A percentile compares a stretch with the other conserved stretches of the same genome.
Conservation (phyloP, 2,888 invertebrate species). For the Pediacus dermestoides region DNA sequence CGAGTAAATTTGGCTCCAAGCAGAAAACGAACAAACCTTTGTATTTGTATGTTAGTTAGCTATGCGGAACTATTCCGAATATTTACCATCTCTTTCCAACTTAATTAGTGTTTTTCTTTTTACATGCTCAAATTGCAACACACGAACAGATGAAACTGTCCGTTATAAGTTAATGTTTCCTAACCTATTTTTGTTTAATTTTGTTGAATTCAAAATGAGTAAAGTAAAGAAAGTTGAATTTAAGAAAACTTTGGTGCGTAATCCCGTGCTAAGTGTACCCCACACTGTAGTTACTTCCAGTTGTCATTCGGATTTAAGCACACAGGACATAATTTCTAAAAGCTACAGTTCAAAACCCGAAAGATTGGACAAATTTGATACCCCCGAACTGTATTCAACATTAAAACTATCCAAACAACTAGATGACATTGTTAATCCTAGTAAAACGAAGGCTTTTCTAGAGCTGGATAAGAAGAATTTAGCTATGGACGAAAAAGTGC, state of each 20-base stretch:
- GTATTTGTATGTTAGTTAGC: no score
- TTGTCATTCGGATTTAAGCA: not conserved
- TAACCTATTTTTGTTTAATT: not conserved
- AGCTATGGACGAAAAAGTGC: conserved; percentile 35
- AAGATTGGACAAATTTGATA: conserved; percentile 24
- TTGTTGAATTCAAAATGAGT: not conserved
- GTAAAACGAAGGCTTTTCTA: conserved; percentile 27
- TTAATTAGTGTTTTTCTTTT: no score
- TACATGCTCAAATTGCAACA: no score
- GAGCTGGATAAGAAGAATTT: conserved; percentile 27
- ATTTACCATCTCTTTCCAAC: no score
- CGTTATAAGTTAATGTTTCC: no score
- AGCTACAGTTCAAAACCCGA: conserved; percentile 6
- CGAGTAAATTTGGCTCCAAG: no score
- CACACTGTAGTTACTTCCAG: not conserved
- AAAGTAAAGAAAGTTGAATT: not conserved
- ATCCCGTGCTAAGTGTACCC: conserved; percentile 1
- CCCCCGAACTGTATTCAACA: conserved; percentile 31
- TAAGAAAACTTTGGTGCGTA: not conserved
- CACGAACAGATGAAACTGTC: no score
- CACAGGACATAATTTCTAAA: not conserved
- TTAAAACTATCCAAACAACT: conserved; percentile 30
- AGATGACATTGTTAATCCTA: conserved; percentile 28
- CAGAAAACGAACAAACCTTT: no score
- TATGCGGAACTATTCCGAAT: no score